Conservation (phyloP, 2,797 vertebrate species). For the Myotis daubentonii region DNA sequence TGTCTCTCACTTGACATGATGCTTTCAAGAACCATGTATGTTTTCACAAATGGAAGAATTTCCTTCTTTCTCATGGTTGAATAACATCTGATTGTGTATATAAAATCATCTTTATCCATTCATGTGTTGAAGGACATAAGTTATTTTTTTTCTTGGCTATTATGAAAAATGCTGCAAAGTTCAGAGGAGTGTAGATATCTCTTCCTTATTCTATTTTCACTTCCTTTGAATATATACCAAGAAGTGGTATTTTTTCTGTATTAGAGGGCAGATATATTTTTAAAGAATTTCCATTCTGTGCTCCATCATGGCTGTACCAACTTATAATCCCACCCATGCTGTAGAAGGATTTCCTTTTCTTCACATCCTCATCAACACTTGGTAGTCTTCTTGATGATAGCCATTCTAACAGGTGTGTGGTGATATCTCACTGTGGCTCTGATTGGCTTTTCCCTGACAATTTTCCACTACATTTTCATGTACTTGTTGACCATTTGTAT, state of each 20-base stretch:
- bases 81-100: neutral
- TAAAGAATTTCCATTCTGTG: too few species aligned
- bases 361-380: too few species aligned
- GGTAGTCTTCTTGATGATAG: too few species aligned
- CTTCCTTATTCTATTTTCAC: neutral
- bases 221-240: neutral
- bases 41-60: neutral
- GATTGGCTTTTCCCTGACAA: too few species aligned
- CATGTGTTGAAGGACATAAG: neutral
- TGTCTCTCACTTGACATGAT: neutral
- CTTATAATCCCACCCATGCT: too few species aligned
- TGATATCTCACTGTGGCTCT: too few species aligned
- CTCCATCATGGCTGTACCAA: too few species aligned
- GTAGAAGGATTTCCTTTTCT: too few species aligned
- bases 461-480: too few species aligned
- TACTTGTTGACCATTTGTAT: too few species aligned
- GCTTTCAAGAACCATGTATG: neutral
- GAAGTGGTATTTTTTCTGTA: neutral
- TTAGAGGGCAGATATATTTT: neutral
- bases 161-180: neutral
- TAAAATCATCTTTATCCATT: neutral
- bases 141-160: neutral
- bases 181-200: too few species aligned
- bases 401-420: too few species aligned
- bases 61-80: neutral